Conservation (phyloP, 2,113 vertebrate genomes). For the Cryptomyrus ogoouensis region DNA sequence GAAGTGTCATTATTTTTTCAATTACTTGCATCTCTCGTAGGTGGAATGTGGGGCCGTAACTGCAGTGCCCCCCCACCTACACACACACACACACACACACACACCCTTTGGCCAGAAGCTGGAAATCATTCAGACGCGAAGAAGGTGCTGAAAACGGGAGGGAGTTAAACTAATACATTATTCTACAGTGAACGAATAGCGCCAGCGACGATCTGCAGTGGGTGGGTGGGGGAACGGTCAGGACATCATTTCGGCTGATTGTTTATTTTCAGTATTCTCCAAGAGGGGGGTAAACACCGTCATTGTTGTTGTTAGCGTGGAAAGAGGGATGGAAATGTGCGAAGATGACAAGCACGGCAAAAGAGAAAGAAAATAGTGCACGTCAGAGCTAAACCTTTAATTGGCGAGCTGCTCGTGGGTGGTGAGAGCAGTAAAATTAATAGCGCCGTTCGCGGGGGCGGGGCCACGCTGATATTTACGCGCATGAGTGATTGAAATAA, state of each 20-base stretch:
- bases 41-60: neutral
- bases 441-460: neutral
- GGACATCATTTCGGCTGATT: conserved; percentile 13
- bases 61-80: neutral
- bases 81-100: neutral
- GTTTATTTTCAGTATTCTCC: conserved; percentile 15
- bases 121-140: conserved; percentile 20
- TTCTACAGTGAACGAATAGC: conserved; percentile 6
- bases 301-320: neutral
- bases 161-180: conserved; percentile 21
- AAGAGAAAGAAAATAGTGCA: neutral
- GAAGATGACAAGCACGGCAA: neutral
- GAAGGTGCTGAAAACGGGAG: conserved; percentile 17
- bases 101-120: neutral
- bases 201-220: neutral
- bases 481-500: conserved; percentile 15
- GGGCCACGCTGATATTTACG: conserved; percentile 14
- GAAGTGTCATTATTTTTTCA: conserved; percentile 24
- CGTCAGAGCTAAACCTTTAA: neutral
- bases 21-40: conserved; percentile 9
- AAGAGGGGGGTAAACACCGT: conserved; percentile 6
- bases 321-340: conserved; percentile 3
- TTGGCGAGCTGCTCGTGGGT: neutral
- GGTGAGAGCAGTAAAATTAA: neutral
- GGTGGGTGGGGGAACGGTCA: conserved; percentile 14